Conservation (phyloP, 1,140 invertebrate species). For the Rhyzopertha dominica region DNA sequence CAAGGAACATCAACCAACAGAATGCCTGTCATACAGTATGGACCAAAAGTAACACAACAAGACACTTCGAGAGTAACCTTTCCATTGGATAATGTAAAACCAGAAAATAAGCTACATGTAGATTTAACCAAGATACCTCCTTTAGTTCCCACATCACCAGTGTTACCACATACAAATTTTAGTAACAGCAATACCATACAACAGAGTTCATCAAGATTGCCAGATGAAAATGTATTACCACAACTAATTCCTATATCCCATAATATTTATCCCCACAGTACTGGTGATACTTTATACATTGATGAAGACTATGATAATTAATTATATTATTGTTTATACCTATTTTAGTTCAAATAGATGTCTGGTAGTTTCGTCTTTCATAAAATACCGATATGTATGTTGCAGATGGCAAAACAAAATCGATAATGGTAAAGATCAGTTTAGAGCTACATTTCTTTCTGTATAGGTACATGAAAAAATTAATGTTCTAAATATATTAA, state of each 20-base stretch:
- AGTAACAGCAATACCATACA: conserved; percentile 20
- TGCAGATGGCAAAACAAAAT: no score
- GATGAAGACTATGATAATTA: conserved; percentile 46
- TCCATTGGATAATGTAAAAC: conserved; percentile 28
- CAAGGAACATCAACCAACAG: conserved; percentile 30
- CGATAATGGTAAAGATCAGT: no score
- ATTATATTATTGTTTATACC: no score
- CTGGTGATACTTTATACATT: conserved; percentile 41
- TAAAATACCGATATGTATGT: no score
- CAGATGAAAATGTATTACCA: conserved; percentile 25
- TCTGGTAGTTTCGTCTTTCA: no score
- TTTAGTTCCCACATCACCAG: not conserved
- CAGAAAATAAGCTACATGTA: conserved; percentile 27
- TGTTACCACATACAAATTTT: conserved; percentile 13
- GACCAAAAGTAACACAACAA: conserved; percentile 27
- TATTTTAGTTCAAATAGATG: no score
- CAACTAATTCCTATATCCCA: conserved; percentile 36
- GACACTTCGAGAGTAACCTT: conserved; percentile 28
- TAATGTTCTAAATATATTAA: no score
- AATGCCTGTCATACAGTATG: conserved; percentile 39
- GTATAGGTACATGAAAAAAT: no score
- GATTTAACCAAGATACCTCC: conserved; percentile 15
- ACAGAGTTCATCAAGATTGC: no score
- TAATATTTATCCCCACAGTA: conserved; percentile 27
- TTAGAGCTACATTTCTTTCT: no score